phyloP scores from a whole-genome alignment of 2,113 vertebrate genomes.

The Crotalus horridus region DNA sequence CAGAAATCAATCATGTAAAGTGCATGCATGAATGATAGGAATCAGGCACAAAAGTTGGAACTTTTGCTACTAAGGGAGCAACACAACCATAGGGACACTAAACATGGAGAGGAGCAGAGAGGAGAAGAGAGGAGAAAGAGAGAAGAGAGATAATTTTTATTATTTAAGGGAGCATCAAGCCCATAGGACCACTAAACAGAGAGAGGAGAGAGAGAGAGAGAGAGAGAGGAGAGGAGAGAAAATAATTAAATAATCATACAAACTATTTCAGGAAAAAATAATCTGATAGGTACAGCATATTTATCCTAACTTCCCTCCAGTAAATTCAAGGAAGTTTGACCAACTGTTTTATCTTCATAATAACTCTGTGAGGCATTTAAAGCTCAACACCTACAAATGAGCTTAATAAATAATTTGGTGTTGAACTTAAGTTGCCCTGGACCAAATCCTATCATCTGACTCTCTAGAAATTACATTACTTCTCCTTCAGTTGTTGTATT shows the following conservation, averaged over 20 bases:
- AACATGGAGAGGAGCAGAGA: not conserved
- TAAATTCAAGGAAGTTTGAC: not conserved
- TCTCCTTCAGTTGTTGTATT: conserved; percentile 7
- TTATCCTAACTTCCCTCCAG: not conserved
- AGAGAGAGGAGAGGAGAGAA: too few species aligned
- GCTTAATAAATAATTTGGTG: not conserved
- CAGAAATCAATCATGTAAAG: not conserved
- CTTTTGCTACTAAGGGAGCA: not conserved
- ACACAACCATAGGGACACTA: not conserved
- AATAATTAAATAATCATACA: not conserved
- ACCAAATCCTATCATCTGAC: not conserved
- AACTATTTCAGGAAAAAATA: not conserved
- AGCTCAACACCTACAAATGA: not conserved
- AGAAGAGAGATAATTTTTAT: not conserved
- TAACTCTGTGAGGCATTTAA: not conserved
- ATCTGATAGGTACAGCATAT: not conserved
- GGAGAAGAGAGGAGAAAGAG: not conserved
- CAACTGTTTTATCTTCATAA: not conserved
- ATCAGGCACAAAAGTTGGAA: not conserved
- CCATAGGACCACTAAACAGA: not conserved
- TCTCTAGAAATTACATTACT: conserved; percentile 27
- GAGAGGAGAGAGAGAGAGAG: too few species aligned
- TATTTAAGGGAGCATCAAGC: not conserved
- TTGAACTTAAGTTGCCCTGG: not conserved
- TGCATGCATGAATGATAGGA: not conserved